Evolutionary conservation across 1,140 invertebrate species (phyloP), one percentile per base, ranked within the genome.

Genomic region (Grapholita molesta): DNA sequence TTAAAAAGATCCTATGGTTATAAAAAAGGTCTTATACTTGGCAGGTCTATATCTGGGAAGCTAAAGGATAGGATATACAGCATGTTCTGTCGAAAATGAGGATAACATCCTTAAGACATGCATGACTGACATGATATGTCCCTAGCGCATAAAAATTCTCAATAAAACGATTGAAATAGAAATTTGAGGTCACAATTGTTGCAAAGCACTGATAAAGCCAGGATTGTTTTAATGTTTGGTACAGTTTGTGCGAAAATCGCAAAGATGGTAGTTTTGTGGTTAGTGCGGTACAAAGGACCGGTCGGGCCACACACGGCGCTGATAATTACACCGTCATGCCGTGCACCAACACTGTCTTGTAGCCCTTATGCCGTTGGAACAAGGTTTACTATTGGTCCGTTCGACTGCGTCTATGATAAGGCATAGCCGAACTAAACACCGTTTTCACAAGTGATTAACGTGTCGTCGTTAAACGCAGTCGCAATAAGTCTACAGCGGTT

Each of bases 301-400:
- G 73, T 66, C 70, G 64, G 74, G 70, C 76, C 76, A 78, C 75
- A 77, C 77, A 70, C 67, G 32, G 66, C 68, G 75, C 28, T 74
- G 76, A 80, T 84, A 83, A 83, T 84, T 83, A 78, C 75, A 72
- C 53, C 72, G 72, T 79, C 75, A 76, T 74, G 75, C 42, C 21
- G 42, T 4, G 1, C 15, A 42, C n/a, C 3, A 42, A 15, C 8
- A 48, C 0, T 18, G 18, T 21, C 42, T 6, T 21, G 42, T 21
- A 48, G 42, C 18, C 42, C 18, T 18, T 48, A 48, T 48, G 6
- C 3, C 42, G 8, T 48, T 30, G 55, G 11, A 18, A 30, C 7
- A 30, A 15, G 11, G 24, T 24, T n/a, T 18, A 25, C 11, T 6
- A 48, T 2, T 21, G 18, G 18, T 18, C n/a, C 8, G 57, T 33